Conservation (phyloP, 1,140 invertebrate species). For the Pogonognathellus flavescens region DNA sequence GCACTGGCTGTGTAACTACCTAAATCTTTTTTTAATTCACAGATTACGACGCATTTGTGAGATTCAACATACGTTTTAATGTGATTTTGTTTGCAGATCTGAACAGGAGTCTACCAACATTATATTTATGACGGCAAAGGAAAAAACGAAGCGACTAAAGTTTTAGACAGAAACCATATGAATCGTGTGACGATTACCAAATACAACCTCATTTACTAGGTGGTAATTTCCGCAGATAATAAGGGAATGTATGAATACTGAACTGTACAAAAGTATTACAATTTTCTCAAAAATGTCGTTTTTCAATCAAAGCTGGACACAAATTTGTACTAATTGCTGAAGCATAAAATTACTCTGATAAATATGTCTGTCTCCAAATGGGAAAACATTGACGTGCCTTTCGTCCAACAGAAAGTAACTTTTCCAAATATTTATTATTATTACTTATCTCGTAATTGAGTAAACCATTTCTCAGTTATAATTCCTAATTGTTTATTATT, state of each 20-base stretch:
- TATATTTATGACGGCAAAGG: slow-evolving; percentile 92
- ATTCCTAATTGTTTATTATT: slow-evolving; percentile 73
- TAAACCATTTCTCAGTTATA: too few relatives aligned
- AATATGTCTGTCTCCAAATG: slow-evolving; percentile 88
- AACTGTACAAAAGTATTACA: slow-evolving; percentile 90
- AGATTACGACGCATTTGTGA: slow-evolving; percentile 3
- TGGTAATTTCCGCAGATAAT: slow-evolving; percentile 90
- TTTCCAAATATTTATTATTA: too few relatives aligned
- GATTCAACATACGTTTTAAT: too few relatives aligned
- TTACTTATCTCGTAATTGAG: too few relatives aligned
- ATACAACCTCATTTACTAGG: slow-evolving; percentile 88
- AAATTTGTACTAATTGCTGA: slow-evolving; percentile 96
- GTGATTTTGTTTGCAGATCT: slow-evolving; percentile 69
- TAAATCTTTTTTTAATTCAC: background rate
- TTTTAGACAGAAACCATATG: slow-evolving; percentile 86
- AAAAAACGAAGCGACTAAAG: slow-evolving; percentile 78
- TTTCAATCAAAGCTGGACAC: slow-evolving; percentile 97
- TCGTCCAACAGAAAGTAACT: slow-evolving; percentile 89
- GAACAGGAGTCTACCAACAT: slow-evolving; percentile 86
- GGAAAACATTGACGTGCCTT: slow-evolving; percentile 88
- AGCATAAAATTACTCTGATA: slow-evolving; percentile 82
- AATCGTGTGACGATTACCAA: slow-evolving; percentile 87
- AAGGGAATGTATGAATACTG: slow-evolving; percentile 97
- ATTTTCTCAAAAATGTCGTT: slow-evolving; percentile 84
- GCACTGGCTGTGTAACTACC: slow-evolving; percentile 89